Base-by-base conservation (phyloP, 2,888 invertebrate species). In the Ethmia dodecea region DNA sequence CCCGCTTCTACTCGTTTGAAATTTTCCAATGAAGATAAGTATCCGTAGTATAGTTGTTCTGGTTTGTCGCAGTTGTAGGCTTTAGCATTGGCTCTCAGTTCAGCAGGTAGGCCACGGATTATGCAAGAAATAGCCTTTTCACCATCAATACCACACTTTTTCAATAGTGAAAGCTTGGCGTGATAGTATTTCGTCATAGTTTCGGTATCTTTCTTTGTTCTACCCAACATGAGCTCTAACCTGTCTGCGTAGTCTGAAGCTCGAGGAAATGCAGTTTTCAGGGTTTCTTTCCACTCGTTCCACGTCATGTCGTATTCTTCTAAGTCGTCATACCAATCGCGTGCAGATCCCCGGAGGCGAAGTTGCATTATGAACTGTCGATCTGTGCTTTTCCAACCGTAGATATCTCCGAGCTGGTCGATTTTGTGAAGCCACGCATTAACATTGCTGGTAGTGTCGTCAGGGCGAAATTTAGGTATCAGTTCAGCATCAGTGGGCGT, bases 401-500 rank as follows among this genome's bases (percentile, higher is more conserved):
- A 54, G 1, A 60, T 41, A 6, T 55, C 48, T 1, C 56, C 58
- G 0, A 58, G 40, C 18, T 55, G 54, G 11, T 55, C 60, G 14
- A 60, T 57, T 34, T 53, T 58, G 22, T 53, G 24, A 8, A 57
- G 15, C 54, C 56, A 60, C 0, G 41, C 38, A 3, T 8, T 37
- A 1, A 56, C 48, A 20, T 47, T 47, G 25, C 40, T 41, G 0
- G 15, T 13, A 1, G 36, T 41, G 1, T 46, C 38, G 3, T 47
- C 50, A 3, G 53, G 53, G 1, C 29, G 32, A 10, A 51, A 53
- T 28, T 42, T 42, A 1, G 48, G 48, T 1, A 49, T 41, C 0
- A 46, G 33, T 29, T 45, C 42, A 2, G 42, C 45, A 14, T 45
- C 45, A 1, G 22, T 38, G 27, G 94, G 5, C 5, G 24, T n/a